A percentile compares a stretch with the other conserved stretches of the same genome.
phyloP scores from a whole-genome alignment of 2,113 vertebrate genomes.

The Pimephales promelas region DNA sequence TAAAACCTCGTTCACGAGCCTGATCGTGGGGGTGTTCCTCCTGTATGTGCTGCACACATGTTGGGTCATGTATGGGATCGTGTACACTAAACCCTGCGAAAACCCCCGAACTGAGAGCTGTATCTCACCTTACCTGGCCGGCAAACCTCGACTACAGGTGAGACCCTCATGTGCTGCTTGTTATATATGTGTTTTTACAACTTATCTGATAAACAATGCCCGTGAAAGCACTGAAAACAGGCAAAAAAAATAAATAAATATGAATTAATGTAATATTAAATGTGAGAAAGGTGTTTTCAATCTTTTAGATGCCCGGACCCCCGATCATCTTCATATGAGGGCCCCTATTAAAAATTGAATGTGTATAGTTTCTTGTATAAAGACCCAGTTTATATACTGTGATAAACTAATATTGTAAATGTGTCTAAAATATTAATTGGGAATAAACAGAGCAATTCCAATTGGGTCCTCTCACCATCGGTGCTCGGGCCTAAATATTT shows the following conservation, averaged over 20 bases:
- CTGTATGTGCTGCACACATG: slow-evolving; percentile 95
- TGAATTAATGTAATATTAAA: background rate
- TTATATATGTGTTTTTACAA: background rate
- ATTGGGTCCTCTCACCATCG: too few species aligned
- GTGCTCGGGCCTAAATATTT: too few species aligned
- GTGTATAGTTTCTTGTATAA: background rate
- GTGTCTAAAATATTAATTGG: too few species aligned
- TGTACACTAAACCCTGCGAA: slow-evolving; percentile 91
- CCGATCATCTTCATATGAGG: background rate
- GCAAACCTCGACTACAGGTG: slow-evolving; percentile 88
- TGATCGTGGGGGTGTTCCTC: slow-evolving; percentile 90
- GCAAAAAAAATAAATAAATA: background rate
- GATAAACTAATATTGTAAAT: too few species aligned
- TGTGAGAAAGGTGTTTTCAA: background rate
- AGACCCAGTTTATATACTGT: background rate
- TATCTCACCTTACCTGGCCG: slow-evolving; percentile 85
- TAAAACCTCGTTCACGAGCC: slow-evolving; percentile 87
- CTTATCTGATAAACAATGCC: background rate
- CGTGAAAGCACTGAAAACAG: too few species aligned
- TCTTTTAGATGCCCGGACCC: background rate
- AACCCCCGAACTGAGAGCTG: slow-evolving; percentile 73
- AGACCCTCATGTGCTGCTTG: slow-evolving; percentile 10
- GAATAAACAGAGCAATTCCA: too few species aligned
- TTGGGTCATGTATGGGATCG: slow-evolving; percentile 98
- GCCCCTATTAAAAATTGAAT: background rate